phyloP scores from a whole-genome alignment of 2,797 vertebrate species.

The Paramormyrops hopkinsi region DNA sequence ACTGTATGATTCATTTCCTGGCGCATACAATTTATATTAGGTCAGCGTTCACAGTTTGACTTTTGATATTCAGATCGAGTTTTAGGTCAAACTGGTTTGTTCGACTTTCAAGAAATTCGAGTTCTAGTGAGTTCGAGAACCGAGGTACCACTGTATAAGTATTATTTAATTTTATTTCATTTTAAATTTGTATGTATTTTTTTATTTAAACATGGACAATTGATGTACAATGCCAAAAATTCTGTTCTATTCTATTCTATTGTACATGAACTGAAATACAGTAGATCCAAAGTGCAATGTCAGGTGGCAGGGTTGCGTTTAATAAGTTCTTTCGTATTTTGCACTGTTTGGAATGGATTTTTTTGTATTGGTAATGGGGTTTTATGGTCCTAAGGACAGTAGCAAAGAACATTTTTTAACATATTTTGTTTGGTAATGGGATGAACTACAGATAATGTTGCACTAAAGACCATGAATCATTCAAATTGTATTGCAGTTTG shows the following conservation, averaged over 20 bases:
- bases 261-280: neutral
- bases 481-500: neutral
- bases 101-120: too few species aligned
- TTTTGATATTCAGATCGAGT: too few species aligned
- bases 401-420: neutral
- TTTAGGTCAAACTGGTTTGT: too few species aligned
- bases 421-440: neutral
- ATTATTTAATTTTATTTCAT: too few species aligned
- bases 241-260: neutral
- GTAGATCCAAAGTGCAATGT: neutral
- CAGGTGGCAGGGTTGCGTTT: neutral
- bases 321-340: neutral
- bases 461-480: neutral
- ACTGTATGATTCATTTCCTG: too few species aligned
- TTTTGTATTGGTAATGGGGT: neutral
- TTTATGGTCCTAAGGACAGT: neutral
- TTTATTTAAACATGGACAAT: too few species aligned
- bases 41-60: too few species aligned
- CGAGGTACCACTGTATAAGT: too few species aligned
- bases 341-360: neutral
- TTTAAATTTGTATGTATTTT: neutral
- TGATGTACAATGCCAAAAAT: neutral
- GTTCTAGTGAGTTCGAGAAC: too few species aligned
- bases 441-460: neutral
- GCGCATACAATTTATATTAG: too few species aligned